Conservation (phyloP, 1,140 invertebrate genomes). For the Samia ricini region DNA sequence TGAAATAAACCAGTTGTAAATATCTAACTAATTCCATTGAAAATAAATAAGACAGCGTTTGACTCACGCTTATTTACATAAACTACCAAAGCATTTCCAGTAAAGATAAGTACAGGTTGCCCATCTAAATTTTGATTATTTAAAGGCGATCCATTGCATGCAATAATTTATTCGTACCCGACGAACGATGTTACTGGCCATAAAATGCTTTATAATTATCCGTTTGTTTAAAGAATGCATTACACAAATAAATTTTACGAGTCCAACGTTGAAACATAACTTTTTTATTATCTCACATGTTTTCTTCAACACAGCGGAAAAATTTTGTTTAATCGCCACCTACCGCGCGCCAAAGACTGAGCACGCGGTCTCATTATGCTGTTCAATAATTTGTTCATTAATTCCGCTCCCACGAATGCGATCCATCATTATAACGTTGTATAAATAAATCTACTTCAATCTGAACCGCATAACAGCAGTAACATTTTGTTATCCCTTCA, state of each 20-base stretch:
- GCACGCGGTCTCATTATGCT: slow-evolving; percentile 26
- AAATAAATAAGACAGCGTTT: slow-evolving; percentile 11
- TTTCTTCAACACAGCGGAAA: slow-evolving; percentile 49
- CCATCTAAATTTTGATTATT: slow-evolving; percentile 32
- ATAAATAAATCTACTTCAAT: slow-evolving; percentile 60
- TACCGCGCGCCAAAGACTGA: slow-evolving; percentile 26
- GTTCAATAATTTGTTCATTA: slow-evolving; percentile 40
- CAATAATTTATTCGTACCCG: slow-evolving; percentile 43
- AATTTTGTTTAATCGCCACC: slow-evolving; percentile 46
- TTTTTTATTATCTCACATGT: slow-evolving; percentile 72
- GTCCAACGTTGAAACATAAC: slow-evolving; percentile 60
- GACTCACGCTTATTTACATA: slow-evolving; percentile 13
- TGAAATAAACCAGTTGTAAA: slow-evolving; percentile 8
- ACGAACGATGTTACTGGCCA: slow-evolving; percentile 37
- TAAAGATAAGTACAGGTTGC: slow-evolving; percentile 16
- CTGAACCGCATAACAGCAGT: slow-evolving; percentile 48
- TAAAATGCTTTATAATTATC: slow-evolving; percentile 64
- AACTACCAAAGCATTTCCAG: slow-evolving; percentile 15
- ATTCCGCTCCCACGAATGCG: slow-evolving; percentile 18
- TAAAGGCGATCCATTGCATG: slow-evolving; percentile 31
- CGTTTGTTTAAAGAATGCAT: slow-evolving; percentile 69
- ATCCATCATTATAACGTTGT: slow-evolving; percentile 30
- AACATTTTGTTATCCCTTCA: slow-evolving; percentile 70
- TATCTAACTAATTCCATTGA: slow-evolving; percentile 1
- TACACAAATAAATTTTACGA: slow-evolving; percentile 76